Evolutionary conservation across 2,797 vertebrate genomes (phyloP), one percentile per base, ranked within the genome.

Genomic region (Distichodus sexfasciatus): DNA sequence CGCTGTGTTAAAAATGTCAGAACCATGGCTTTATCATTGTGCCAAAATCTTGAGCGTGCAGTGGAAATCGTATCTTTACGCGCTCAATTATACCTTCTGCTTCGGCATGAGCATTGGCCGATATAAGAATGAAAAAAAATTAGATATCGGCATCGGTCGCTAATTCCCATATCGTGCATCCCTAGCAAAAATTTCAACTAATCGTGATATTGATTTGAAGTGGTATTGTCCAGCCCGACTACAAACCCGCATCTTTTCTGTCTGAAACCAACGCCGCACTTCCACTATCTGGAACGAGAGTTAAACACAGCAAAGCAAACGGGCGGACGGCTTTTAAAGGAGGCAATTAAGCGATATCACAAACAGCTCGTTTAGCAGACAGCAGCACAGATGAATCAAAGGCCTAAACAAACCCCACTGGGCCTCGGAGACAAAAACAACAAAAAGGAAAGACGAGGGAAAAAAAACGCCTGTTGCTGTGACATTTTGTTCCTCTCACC

Each of bases 401-500:
- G 83, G 71, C 70, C n/a, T 59, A 65, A 81, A 81, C 78, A 87
- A 79, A 84, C 83, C 90, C 77, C 84, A 72, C 71, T 0, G 90
- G 87, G 88, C 76, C 72, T 79, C 83, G 71, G 66, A 68, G 71
- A 82, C 83, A 88, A 89, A 90, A 90, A 89, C 87, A 90, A 88
- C 61, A 86, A 90, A 89, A 87, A 88, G 78, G 79, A 59, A 69
- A 74, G 85, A 90, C 88, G 87, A 88, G 78, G 79, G 55, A 69
- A 74, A 75, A 76, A 67, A 78, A 88, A 88, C 65, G 85, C 82
- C 89, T 88, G 90, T 92, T 91, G 91, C 89, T 87, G 87, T 91
- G 90, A 91, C 89, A 92, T 91, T 92, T 90, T 88, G 87, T 89
- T 91, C 84, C 86, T 88, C 87, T 88, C 87, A 91, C 90, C 88